These are phyloP conservation scores for Squalus acanthias DNA, from an alignment of 2,797 vertebrate genomes.

Conservation along the genomic window DNA sequence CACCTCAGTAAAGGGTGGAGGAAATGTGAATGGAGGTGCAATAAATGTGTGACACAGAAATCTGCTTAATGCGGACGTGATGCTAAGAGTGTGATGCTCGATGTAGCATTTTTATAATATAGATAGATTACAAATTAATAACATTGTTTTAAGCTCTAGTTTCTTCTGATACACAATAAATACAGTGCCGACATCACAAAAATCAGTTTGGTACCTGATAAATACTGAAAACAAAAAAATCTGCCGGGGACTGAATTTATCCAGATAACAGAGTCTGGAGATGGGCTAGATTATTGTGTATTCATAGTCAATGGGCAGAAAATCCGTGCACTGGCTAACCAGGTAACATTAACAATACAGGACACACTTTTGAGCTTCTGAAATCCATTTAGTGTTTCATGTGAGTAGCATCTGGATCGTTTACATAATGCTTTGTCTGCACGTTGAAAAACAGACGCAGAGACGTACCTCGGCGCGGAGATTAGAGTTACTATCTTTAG, in stretches of 20 bases:
- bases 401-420: background rate
- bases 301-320: background rate
- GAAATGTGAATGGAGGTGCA: background rate
- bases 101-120: background rate
- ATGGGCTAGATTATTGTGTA: background rate
- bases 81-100: background rate
- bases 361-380: background rate
- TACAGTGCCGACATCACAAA: background rate
- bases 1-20: background rate
- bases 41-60: too few species aligned
- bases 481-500: conserved; percentile 20
- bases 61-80: background rate
- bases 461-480: background rate
- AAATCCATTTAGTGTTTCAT: background rate
- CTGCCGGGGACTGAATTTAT: background rate
- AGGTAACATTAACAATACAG: background rate
- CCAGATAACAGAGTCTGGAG: background rate
- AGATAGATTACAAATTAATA: background rate
- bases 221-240: background rate
- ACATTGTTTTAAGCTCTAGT: background rate
- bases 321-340: background rate
- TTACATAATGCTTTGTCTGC: conserved; percentile 8
- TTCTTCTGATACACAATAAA: background rate
- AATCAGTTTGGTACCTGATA: background rate
- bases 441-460: background rate